Evolutionary conservation across 2,888 invertebrate genomes (phyloP).

Genomic region (Leptarthrus brevirostris): DNA sequence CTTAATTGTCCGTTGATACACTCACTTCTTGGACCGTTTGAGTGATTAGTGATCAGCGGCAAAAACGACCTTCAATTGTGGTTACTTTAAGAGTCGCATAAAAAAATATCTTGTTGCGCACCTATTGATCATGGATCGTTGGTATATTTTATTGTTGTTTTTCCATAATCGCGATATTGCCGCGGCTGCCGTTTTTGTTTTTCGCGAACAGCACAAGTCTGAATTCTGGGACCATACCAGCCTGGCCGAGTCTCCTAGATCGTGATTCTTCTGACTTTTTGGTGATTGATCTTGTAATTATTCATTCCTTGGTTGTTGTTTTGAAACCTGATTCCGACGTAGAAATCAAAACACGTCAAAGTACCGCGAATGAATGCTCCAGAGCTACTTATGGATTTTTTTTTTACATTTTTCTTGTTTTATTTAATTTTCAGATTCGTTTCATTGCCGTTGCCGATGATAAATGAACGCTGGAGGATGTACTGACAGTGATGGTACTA

Average conservation of each 20-base stretch:
- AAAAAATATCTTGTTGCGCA: conserved; percentile 16
- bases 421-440: not conserved
- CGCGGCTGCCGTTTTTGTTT: conserved; percentile 15
- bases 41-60: conserved; percentile 33
- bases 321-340: conserved; percentile 27
- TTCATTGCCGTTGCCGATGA: not conserved
- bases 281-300: conserved; percentile 44
- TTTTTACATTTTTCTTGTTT: not conserved
- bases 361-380: not conserved
- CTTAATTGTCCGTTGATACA: conserved; percentile 36
- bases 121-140: conserved; percentile 28
- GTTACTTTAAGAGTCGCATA: not conserved
- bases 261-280: conserved; percentile 20
- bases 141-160: conserved; percentile 9
- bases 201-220: not conserved
- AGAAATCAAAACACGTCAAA: conserved; percentile 38
- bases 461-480: not conserved
- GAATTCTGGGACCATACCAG: not conserved
- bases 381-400: not conserved
- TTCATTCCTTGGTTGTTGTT: conserved; percentile 30
- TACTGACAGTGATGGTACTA: conserved; percentile 7
- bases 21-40: not conserved
- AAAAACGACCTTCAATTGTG: conserved; percentile 31
- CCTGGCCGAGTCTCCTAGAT: no score
- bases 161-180: not conserved